These are phyloP conservation scores for Chirona hameri DNA, from an alignment of 2,888 invertebrate genomes.

Conservation along the genomic window DNA sequence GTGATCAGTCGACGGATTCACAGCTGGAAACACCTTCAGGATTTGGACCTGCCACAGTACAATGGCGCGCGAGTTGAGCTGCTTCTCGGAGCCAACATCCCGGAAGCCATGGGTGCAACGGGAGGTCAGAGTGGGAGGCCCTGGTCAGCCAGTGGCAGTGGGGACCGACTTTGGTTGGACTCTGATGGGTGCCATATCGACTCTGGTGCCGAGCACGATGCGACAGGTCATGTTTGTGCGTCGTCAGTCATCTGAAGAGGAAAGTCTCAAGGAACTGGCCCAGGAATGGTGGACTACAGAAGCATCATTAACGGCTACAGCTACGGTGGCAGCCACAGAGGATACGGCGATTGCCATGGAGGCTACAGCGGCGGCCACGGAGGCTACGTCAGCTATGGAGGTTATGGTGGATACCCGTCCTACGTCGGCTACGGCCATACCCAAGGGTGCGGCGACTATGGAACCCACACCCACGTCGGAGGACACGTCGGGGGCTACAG, in stretches of 20 bases:
- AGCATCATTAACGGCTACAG: too few species aligned
- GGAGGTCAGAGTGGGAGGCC: neutral
- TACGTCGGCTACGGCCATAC: too few species aligned
- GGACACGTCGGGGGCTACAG: too few species aligned
- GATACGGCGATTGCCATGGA: neutral
- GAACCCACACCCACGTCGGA: too few species aligned
- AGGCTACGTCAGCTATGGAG: too few species aligned
- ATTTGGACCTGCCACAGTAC: neutral
- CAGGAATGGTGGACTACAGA: neutral
- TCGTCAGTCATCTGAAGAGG: neutral
- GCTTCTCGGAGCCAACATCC: neutral
- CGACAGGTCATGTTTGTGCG: neutral
- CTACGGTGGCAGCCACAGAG: too few species aligned
- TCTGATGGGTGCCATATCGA: too few species aligned
- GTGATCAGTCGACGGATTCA: neutral
- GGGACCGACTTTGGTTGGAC: neutral
- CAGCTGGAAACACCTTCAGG: neutral
- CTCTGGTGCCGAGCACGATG: neutral
- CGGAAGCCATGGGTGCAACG: neutral
- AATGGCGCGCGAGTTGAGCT: neutral
- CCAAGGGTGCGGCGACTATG: too few species aligned
- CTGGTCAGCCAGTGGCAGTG: too few species aligned
- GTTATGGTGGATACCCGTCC: too few species aligned
- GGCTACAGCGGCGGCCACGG: neutral
- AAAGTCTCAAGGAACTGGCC: neutral